Evolutionary conservation across 2,888 invertebrate species (phyloP), one percentile per base, ranked within the genome.

Genomic region (Dolomedes plantarius): DNA sequence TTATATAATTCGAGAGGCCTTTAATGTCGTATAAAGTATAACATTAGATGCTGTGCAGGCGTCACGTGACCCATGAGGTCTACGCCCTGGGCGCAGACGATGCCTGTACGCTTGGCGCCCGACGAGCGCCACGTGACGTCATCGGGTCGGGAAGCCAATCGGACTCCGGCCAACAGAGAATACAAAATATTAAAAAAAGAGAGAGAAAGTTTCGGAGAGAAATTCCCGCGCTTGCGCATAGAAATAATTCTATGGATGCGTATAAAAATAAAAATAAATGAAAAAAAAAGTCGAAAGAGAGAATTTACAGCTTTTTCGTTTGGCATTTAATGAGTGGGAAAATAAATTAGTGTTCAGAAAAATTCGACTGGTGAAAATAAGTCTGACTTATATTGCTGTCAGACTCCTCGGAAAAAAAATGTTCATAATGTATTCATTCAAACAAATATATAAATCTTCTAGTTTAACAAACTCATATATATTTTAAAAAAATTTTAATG

Each of bases 61-160:
- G 41, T 75, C 82, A 83, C 76, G 76, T 76, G 76, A 71, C 65
- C 46, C 41, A 50, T 46, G 71, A 75, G 82, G 75, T 75, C 75
- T 75, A 75, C 75, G 71, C 82, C 82, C 67, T 67, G 71, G 82
- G 46, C 41, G 74, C 74, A 74, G 75, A 75, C 76, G 81, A 76
- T 65, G 82, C 82, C 76, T 71, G 76, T 82, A 83, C 82, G 71
- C 76, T 76, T 83, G 82, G 82, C 82, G 82, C 82, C 82, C 82
- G 82, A 62, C 82, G 41, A 72, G 72, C 72, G 71, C 29, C 71
- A 31, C 64, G 82, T 83, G 82, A 83, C 82, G 82, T 83, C 82
- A 83, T 39, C 67, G 23, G 16, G 41, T 83, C 50, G 76, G 69
- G 76, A 76, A 71, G 56, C 68, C 81, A 68, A 72, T 74, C 62